Conservation (phyloP, 2,113 vertebrate species). For the Malurus cyaneus region DNA sequence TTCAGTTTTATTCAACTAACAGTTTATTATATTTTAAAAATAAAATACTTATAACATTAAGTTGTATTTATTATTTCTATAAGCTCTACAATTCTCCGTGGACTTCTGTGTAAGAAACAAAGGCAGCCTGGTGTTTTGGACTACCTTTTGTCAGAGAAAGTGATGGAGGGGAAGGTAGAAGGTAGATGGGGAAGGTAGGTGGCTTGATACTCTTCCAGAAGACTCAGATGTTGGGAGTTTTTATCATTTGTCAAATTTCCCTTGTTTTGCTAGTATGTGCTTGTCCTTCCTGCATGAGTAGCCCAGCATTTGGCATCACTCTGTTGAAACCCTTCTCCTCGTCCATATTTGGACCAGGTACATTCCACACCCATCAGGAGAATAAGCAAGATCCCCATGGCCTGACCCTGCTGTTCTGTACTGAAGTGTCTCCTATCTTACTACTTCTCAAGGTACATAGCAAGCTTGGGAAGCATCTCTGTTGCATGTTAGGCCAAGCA, state of each 20-base stretch:
- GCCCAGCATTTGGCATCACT: background rate
- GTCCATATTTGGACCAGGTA: background rate
- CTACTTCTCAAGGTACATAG: background rate
- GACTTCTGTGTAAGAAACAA: background rate
- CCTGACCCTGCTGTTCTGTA: background rate
- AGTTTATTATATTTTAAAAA: background rate
- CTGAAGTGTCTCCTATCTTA: background rate
- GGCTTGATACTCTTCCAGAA: background rate
- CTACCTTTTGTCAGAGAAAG: background rate
- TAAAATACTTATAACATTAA: background rate
- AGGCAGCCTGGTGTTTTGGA: background rate
- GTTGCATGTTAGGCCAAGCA: background rate
- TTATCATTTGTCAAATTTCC: background rate
- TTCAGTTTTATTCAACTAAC: background rate
- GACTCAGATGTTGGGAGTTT: background rate
- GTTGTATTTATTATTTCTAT: background rate
- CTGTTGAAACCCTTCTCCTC: background rate
- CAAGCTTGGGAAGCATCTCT: background rate
- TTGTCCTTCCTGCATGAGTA: background rate
- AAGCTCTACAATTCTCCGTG: background rate
- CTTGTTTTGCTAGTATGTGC: background rate
- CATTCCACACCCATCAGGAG: background rate
- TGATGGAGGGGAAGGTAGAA: background rate
- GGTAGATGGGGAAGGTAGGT: background rate
- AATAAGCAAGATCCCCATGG: background rate